phyloP scores from a whole-genome alignment of 2,113 vertebrate genomes.

The Tenrec ecaudatus region DNA sequence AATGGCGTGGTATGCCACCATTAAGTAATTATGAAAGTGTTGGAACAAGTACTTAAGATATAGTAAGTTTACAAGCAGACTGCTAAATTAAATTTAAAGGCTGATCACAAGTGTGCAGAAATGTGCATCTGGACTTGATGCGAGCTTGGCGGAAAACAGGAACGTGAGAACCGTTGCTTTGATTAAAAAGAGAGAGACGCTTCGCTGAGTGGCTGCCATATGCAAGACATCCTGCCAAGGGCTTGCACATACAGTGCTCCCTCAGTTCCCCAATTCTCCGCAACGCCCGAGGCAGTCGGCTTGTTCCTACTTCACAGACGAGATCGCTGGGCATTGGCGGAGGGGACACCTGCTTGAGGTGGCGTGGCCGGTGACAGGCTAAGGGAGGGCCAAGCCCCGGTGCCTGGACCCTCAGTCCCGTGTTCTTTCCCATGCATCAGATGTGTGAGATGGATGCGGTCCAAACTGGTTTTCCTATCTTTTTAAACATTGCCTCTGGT shows the following conservation, averaged over 20 bases:
- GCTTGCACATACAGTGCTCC: not conserved
- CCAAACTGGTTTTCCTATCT: slow-evolving; percentile 56
- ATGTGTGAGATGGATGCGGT: not conserved
- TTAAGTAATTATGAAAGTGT: slow-evolving; percentile 67
- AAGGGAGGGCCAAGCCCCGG: not conserved
- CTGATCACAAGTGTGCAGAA: slow-evolving; percentile 53
- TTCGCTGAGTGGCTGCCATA: not conserved
- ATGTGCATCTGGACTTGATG: slow-evolving; percentile 63
- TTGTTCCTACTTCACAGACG: not conserved
- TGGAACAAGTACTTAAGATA: slow-evolving; percentile 48
- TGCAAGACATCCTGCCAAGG: not conserved
- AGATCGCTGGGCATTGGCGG: not conserved
- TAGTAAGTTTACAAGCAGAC: slow-evolving; percentile 43
- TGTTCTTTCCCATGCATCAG: slow-evolving; percentile 31
- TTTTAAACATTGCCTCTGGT: slow-evolving; percentile 54
- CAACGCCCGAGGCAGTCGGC: not conserved
- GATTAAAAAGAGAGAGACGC: not conserved
- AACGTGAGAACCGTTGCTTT: slow-evolving; percentile 28
- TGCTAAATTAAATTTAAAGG: slow-evolving; percentile 67
- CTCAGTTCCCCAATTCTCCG: not conserved
- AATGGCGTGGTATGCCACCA: not conserved
- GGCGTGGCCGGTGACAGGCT: not conserved
- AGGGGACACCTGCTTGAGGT: not conserved
- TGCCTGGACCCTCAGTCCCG: not conserved
- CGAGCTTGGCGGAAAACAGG: slow-evolving; percentile 62